These are phyloP conservation scores for Dioctria rufipes DNA, from an alignment of 2,888 invertebrate genomes.

Conservation along the genomic window DNA sequence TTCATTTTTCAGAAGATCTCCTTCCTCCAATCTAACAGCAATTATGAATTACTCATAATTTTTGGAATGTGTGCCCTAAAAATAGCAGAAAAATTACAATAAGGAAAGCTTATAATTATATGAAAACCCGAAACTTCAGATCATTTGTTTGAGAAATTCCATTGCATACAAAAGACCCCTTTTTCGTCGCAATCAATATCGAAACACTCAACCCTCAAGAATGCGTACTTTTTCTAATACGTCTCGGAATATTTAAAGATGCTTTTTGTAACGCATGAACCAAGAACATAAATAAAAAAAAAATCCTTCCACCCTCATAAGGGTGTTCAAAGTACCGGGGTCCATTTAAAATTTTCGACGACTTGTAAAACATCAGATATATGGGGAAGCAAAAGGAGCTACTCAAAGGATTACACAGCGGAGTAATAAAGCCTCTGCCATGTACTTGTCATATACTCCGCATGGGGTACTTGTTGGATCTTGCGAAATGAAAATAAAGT, in stretches of 20 bases:
- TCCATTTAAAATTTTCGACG: constrained; percentile 34
- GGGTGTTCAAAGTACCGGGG: background rate
- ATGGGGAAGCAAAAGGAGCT: constrained; percentile 30
- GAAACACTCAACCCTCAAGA: too few relatives aligned
- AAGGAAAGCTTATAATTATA: too few relatives aligned
- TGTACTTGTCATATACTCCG: constrained; percentile 35
- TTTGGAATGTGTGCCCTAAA: too few relatives aligned
- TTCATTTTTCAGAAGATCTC: too few relatives aligned
- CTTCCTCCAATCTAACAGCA: too few relatives aligned
- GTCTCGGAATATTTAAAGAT: constrained; percentile 20
- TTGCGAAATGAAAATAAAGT: constrained; percentile 51
- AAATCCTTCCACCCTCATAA: background rate
- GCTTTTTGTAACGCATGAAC: constrained; percentile 4
- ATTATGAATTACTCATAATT: too few relatives aligned
- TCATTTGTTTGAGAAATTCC: too few relatives aligned
- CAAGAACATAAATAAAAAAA: constrained; percentile 18
- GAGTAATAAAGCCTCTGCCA: constrained; percentile 47
- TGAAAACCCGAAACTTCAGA: too few relatives aligned
- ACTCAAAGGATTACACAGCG: constrained; percentile 50
- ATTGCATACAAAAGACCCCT: too few relatives aligned
- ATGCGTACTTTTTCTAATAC: constrained; percentile 16
- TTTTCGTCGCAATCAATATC: background rate
- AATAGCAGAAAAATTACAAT: too few relatives aligned
- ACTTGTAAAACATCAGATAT: constrained; percentile 36
- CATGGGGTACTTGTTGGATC: constrained; percentile 51